Evolutionary conservation across 2,113 vertebrate species (phyloP).

Genomic region (Pachyramphus minor): DNA sequence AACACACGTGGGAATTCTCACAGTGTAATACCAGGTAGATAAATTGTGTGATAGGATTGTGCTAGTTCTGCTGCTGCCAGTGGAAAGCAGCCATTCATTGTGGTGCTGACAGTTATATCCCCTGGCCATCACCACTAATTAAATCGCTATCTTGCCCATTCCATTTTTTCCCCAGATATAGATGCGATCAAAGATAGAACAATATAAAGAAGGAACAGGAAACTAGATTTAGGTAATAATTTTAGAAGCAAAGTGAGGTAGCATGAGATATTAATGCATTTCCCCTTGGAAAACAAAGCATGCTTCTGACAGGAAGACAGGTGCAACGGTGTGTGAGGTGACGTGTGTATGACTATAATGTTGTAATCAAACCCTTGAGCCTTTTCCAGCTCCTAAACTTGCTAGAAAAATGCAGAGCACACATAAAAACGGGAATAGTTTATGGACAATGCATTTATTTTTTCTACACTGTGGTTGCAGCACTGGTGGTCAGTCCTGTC

Average conservation of each 20-base stretch:
- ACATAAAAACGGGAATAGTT: background rate
- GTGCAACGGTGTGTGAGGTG: background rate
- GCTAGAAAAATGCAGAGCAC: background rate
- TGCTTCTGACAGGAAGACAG: background rate
- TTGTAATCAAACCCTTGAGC: background rate
- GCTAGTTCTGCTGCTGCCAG: background rate
- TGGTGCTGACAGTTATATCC: background rate
- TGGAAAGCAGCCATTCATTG: background rate
- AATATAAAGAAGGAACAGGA: background rate
- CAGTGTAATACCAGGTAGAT: slow-evolving; percentile 1
- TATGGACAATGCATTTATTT: background rate
- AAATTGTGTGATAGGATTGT: background rate
- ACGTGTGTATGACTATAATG: background rate
- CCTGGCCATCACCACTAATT: slow-evolving; percentile 11
- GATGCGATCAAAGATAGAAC: background rate
- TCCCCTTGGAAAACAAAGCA: background rate
- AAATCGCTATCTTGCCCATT: slow-evolving; percentile 23
- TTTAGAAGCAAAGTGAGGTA: background rate
- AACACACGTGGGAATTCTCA: background rate
- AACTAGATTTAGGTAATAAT: slow-evolving; percentile 19
- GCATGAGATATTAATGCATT: background rate
- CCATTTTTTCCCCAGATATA: background rate
- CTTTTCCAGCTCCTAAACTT: background rate
- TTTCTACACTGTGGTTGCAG: background rate
- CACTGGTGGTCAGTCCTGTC: background rate